These are phyloP conservation scores for Pogonomyrmex californicus DNA, from an alignment of 1,140 invertebrate species.

Conservation along the genomic window DNA sequence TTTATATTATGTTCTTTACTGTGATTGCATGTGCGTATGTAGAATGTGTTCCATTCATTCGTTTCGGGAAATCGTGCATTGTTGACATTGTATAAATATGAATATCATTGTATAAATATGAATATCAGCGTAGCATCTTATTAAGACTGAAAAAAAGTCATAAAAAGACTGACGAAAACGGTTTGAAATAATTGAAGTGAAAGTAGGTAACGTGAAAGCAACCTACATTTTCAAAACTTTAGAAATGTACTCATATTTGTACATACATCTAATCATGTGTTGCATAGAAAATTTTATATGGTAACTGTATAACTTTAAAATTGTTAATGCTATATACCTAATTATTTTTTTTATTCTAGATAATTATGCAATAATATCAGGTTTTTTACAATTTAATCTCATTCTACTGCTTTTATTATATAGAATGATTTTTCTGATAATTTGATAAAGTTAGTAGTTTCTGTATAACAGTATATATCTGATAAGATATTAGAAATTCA, in stretches of 20 bases:
- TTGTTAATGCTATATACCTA: background rate
- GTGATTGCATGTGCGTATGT: too few species aligned
- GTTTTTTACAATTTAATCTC: background rate
- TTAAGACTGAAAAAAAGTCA: background rate
- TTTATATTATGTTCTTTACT: too few species aligned
- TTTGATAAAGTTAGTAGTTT: background rate
- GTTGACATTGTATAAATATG: background rate
- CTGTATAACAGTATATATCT: background rate
- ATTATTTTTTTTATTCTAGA: background rate
- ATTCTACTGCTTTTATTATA: background rate
- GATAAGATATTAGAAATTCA: background rate
- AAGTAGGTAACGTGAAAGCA: constrained; percentile 47
- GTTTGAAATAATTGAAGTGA: constrained; percentile 2
- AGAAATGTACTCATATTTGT: background rate
- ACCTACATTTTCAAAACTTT: background rate
- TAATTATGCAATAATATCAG: background rate
- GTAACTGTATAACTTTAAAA: background rate
- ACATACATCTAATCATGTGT: background rate
- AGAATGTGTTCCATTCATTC: too few species aligned
- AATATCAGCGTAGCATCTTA: background rate
- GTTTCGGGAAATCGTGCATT: too few species aligned
- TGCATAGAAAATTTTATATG: background rate
- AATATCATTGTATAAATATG: background rate
- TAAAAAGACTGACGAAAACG: background rate
- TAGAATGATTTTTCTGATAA: constrained; percentile 2